Conservation (phyloP, 1,140 invertebrate species). For the Drosophila pseudoananassae region DNA sequence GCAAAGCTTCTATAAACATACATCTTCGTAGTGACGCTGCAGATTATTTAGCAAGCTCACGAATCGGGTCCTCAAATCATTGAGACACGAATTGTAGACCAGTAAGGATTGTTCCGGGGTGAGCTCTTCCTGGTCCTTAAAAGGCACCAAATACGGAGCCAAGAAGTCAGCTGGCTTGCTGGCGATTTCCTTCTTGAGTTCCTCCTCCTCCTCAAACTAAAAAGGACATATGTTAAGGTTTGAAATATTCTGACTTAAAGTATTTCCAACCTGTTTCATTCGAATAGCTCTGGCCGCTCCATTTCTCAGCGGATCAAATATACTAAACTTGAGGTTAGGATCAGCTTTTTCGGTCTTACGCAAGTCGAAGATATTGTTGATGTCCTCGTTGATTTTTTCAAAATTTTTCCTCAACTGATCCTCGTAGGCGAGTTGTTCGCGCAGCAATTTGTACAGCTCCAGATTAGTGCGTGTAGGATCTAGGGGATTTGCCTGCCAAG, state of each 20-base stretch:
- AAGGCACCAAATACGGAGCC: conserved; percentile 86
- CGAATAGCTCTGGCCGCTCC: conserved; percentile 81
- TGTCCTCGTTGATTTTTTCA: conserved; percentile 85
- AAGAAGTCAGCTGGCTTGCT: conserved; percentile 85
- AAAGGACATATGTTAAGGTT: conserved; percentile 9
- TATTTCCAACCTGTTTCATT: conserved; percentile 53
- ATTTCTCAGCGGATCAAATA: conserved; percentile 86
- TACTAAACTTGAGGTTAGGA: conserved; percentile 83
- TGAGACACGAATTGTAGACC: conserved; percentile 85
- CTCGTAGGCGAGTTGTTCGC: conserved; percentile 85
- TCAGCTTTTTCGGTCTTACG: conserved; percentile 84
- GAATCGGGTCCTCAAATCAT: conserved; percentile 86
- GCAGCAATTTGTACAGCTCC: conserved; percentile 86
- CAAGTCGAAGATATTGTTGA: conserved; percentile 84
- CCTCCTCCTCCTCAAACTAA: conserved; percentile 83
- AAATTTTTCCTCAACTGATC: conserved; percentile 81
- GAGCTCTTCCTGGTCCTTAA: conserved; percentile 83
- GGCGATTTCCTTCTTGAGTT: conserved; percentile 72
- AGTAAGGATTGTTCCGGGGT: conserved; percentile 78
- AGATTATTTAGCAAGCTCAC: conserved; percentile 85
- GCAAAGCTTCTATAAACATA: conserved; percentile 39
- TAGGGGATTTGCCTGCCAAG: conserved; percentile 86
- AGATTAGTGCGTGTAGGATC: conserved; percentile 86
- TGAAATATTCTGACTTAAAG: not conserved
- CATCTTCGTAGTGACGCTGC: conserved; percentile 85